Evolutionary conservation across 1,140 invertebrate species (phyloP).

Genomic region (Drosophila orena): DNA sequence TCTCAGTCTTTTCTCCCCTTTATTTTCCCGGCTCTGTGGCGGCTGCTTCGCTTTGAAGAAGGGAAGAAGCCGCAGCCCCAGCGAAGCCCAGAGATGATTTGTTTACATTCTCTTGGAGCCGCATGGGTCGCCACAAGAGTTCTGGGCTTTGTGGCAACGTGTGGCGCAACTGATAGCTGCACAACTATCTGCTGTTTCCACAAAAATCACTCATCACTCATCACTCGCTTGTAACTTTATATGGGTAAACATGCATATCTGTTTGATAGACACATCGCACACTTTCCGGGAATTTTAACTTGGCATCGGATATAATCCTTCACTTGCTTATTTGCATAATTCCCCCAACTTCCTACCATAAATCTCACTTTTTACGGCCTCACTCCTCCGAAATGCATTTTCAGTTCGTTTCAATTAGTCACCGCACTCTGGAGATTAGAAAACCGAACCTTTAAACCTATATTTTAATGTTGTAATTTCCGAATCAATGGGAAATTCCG

Average conservation of each 20-base stretch:
- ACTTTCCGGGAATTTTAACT: constrained; percentile 32
- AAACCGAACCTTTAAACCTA: constrained; percentile 19
- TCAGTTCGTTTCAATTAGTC: constrained; percentile 37
- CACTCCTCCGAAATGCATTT: constrained; percentile 21
- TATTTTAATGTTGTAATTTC: constrained; percentile 22
- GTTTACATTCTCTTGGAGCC: constrained; percentile 35
- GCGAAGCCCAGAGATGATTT: constrained; percentile 32
- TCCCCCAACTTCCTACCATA: constrained; percentile 37
- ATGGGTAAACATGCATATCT: constrained; percentile 26
- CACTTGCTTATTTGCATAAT: constrained; percentile 49
- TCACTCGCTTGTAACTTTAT: constrained; percentile 29
- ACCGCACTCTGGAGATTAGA: constrained; percentile 29
- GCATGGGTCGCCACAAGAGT: constrained; percentile 23
- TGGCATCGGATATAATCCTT: constrained; percentile 39
- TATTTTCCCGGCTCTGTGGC: constrained; percentile 9
- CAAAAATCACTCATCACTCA: constrained; percentile 33
- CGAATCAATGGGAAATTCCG: constrained; percentile 36
- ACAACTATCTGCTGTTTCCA: constrained; percentile 13
- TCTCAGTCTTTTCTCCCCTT: constrained; percentile 11
- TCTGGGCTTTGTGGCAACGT: neutral
- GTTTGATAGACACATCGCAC: constrained; percentile 19
- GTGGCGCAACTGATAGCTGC: constrained; percentile 13
- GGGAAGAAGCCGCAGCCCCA: constrained; percentile 22
- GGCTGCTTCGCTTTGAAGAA: constrained; percentile 37
- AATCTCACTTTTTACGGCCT: constrained; percentile 28